phyloP scores from a whole-genome alignment of 2,888 invertebrate species.

The Platycnemis pennipes region DNA sequence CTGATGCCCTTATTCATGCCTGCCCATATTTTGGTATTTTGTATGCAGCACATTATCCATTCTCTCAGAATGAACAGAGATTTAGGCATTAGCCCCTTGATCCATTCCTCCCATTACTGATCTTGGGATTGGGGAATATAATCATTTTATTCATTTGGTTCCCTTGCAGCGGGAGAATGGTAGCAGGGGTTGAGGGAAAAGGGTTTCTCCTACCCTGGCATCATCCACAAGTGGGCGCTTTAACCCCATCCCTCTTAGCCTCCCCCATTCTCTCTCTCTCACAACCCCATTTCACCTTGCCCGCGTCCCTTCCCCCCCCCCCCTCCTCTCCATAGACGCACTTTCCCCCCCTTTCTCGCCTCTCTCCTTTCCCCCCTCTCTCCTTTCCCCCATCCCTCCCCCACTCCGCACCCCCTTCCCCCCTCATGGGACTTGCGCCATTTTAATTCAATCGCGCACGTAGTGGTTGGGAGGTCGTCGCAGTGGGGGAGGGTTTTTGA shows the following conservation, averaged over 20 bases:
- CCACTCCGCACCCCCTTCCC: background rate
- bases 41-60: too few species aligned
- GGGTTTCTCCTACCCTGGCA: background rate
- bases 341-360: background rate
- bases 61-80: too few species aligned
- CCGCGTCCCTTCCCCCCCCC: background rate
- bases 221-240: conserved; percentile 35
- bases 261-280: background rate
- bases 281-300: background rate
- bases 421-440: background rate
- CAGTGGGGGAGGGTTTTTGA: background rate
- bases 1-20: too few species aligned
- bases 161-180: background rate
- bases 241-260: background rate
- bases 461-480: background rate
- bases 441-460: conserved; percentile 29
- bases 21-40: too few species aligned
- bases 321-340: background rate
- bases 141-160: background rate
- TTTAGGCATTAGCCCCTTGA: too few species aligned
- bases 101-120: too few species aligned
- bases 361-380: background rate
- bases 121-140: background rate
- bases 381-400: background rate
- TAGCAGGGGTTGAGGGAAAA: background rate